Percentiles rank a stretch among this genome's conserved stretches.
Conservation (phyloP, 37 sponge, comb jelly and placozoan genomes). For the Mnemiopsis leidyi region DNA sequence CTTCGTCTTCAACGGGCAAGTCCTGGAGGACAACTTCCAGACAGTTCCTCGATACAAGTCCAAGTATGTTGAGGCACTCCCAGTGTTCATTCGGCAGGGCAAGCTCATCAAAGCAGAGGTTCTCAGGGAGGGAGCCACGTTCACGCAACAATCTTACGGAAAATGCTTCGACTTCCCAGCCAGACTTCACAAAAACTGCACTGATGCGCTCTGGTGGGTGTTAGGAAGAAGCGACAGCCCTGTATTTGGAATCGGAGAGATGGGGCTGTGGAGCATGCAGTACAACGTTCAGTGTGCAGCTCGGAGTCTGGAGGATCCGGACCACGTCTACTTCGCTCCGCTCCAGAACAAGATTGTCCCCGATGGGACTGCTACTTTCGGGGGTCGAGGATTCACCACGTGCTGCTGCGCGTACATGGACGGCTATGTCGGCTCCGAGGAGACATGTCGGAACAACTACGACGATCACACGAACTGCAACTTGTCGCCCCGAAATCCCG, state of each 20-base stretch:
- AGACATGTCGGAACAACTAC: not conserved
- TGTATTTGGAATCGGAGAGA: not conserved
- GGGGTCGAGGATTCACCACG: not conserved
- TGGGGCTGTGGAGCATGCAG: constrained; percentile 24
- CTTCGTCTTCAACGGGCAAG: constrained; percentile 24
- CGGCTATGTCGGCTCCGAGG: not conserved
- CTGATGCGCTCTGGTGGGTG: not conserved
- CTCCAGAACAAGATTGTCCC: not conserved
- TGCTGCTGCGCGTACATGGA: constrained; percentile 8
- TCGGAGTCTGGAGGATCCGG: not conserved
- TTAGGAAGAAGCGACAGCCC: not conserved
- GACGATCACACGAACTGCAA: not conserved
- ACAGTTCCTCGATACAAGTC: not conserved
- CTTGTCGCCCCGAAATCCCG: not conserved
- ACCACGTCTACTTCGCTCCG: not conserved
- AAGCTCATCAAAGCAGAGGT: not conserved
- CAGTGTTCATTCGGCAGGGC: not conserved
- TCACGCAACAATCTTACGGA: not conserved
- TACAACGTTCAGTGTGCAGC: not conserved
- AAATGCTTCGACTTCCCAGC: constrained; percentile 35
- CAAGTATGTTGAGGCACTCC: not conserved
- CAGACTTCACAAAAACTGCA: not conserved
- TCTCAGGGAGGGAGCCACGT: not conserved
- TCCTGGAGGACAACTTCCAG: not conserved
- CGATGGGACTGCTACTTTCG: not conserved